Base-by-base conservation (phyloP, 2,113 vertebrate species). In the Alligator mississippiensis region DNA sequence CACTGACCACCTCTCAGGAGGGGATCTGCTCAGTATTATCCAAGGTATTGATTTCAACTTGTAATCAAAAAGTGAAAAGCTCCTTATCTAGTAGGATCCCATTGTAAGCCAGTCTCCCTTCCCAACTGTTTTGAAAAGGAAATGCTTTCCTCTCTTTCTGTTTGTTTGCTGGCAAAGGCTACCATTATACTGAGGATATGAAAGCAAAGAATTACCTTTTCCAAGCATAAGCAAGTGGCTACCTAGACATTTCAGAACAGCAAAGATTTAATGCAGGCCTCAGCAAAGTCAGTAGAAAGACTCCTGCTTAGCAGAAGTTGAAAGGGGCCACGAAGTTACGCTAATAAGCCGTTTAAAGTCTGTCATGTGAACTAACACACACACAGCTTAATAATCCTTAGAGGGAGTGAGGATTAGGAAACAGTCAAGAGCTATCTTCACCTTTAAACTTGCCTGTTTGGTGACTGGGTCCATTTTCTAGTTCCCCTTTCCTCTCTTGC, bases 371-470 rank as follows among this genome's bases (percentile, higher is more conserved):
- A 47, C 47, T 47, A 47, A 2, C 47, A 47, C 47, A 55, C 70
- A 79, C 6, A 74, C 89, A 60, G 25, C 38, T 66, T 66, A 17
- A 17, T 15, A 10, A 54, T 54, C 19, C 55, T 92, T 64, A 88
- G 9, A 90, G 60, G 61, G 38, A 79, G 6, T 12, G 0, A 0
- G 2, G 61, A 85, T 22, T 74, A 22, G 70, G 47, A 57, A 64
- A 16, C 19, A 25, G 10, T n/a, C 62, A 57, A 34, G 70, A 38
- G 54, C 47, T 30, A 55, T 12, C 19, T 4, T 81, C 11, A 63
- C 9, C 38, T 66, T 11, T 2, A 1, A 79, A 61, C 72, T 1
- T 85, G 30, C 27, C n/a, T 18, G 76, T 57, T 60, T 2, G 0
- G 3, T 57, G 15, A 57, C 5, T 47, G 25, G 25, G 28, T 28